A percentile compares a stretch with the other conserved stretches of the same genome.
phyloP scores from a whole-genome alignment of 2,888 invertebrate species.

The Rhabditoides inermis region DNA sequence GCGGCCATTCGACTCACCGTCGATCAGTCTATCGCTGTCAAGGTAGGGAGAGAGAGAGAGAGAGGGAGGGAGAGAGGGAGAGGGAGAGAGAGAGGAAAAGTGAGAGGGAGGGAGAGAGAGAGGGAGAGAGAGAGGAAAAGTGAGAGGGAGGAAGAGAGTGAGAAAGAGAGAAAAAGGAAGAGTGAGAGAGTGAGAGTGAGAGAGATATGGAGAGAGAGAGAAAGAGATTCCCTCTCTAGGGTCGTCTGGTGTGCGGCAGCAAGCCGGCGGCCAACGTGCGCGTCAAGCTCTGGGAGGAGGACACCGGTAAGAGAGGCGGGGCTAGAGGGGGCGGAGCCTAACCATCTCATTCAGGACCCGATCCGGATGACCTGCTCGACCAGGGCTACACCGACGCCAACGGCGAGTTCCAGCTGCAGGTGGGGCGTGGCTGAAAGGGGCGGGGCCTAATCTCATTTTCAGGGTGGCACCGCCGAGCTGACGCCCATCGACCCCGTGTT shows the following conservation, averaged over 20 bases:
- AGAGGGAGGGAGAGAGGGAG: no score
- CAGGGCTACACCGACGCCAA: slow-evolving; percentile 32
- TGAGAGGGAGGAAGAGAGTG: no score
- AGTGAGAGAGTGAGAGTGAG: no score
- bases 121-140: no score
- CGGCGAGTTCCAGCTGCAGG: slow-evolving; percentile 15
- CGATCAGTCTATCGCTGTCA: slow-evolving; percentile 35
- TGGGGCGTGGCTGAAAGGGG: background rate
- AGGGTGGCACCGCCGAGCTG: slow-evolving; percentile 30
- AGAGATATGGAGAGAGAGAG: no score
- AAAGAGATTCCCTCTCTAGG: no score
- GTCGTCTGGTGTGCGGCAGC: slow-evolving; percentile 25
- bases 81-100: no score
- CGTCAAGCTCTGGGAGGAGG: slow-evolving; percentile 38
- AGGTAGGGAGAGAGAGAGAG: no score
- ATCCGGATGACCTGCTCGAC: slow-evolving; percentile 35
- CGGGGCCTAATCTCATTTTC: background rate
- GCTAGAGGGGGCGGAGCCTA: background rate
- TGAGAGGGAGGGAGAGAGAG: no score
- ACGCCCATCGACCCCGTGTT: slow-evolving; percentile 38
- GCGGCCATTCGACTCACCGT: no score
- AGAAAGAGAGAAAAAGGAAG: no score
- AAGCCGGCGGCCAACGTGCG: slow-evolving; percentile 25
- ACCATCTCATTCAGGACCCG: slow-evolving; percentile 18
- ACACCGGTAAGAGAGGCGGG: slow-evolving; percentile 19